phyloP scores from a whole-genome alignment of 2,888 invertebrate species.

The Lissocephala sabroskyi region DNA sequence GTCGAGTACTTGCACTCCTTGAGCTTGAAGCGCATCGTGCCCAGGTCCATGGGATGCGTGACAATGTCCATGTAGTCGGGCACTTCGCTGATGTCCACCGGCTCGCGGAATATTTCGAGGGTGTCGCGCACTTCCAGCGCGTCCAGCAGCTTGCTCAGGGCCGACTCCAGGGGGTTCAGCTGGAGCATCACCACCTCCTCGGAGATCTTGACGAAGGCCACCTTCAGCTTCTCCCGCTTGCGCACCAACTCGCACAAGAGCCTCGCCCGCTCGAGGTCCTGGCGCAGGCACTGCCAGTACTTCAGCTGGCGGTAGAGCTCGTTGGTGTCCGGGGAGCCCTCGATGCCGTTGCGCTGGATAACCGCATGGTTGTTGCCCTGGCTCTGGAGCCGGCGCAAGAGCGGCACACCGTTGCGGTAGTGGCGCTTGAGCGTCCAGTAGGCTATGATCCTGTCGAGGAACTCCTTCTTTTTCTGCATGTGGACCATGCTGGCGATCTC shows the following conservation, averaged over 20 bases:
- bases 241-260: conserved; percentile 94
- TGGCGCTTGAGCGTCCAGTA: conserved; percentile 99
- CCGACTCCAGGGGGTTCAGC: conserved; percentile 86
- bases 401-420: conserved; percentile 94
- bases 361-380: conserved; percentile 73
- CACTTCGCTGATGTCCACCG: conserved; percentile 90
- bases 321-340: conserved; percentile 78
- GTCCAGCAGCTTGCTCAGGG: conserved; percentile 84
- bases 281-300: conserved; percentile 94
- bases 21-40: conserved; percentile 87
- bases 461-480: conserved; percentile 83
- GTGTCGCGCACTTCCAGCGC: conserved; percentile 85
- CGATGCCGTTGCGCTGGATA: conserved; percentile 75
- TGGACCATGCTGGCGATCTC: conserved; percentile 87
- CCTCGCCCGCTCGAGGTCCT: conserved; percentile 93
- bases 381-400: conserved; percentile 87
- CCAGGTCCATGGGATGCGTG: conserved; percentile 89
- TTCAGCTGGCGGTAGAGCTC: conserved; percentile 90
- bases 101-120: conserved; percentile 92
- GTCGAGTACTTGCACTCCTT: conserved; percentile 79
- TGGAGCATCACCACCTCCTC: conserved; percentile 87
- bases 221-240: conserved; percentile 95
- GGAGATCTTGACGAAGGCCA: conserved; percentile 85
- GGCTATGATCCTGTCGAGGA: conserved; percentile 90
- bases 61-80: conserved; percentile 93